Percentiles rank a stretch among this genome's conserved stretches.
phyloP scores from a whole-genome alignment of 2,888 invertebrate species.

The Andrena fulva region DNA sequence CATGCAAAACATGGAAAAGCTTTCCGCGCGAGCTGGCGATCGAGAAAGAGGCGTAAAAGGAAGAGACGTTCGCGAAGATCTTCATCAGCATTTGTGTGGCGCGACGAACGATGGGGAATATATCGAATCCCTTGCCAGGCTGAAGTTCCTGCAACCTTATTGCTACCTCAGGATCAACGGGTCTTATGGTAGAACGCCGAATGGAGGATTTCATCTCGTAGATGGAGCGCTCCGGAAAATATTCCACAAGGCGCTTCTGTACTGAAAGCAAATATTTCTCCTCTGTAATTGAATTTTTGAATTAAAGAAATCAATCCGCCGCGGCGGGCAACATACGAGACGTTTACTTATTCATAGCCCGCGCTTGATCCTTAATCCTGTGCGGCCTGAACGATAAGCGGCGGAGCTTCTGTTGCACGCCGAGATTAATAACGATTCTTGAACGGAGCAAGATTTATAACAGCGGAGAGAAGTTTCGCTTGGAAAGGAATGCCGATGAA shows the following conservation, averaged over 20 bases:
- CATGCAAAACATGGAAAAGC: conserved; percentile 6
- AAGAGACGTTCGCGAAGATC: not conserved
- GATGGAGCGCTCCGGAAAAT: conserved; percentile 3
- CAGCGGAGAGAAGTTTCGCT: not conserved
- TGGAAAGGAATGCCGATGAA: not conserved
- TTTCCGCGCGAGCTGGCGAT: not conserved
- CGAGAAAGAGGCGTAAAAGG: not conserved
- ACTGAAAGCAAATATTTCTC: not conserved
- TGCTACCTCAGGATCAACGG: conserved; percentile 15
- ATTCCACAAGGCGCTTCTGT: not conserved
- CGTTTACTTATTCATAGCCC: not conserved
- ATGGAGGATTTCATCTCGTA: not conserved
- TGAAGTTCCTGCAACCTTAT: not conserved
- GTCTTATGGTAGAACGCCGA: not conserved
- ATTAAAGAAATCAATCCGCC: not conserved
- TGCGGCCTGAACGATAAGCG: too few species aligned
- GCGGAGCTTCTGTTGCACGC: too few species aligned
- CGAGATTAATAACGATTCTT: too few species aligned
- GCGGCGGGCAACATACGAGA: not conserved
- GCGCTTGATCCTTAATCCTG: not conserved
- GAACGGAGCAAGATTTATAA: not conserved
- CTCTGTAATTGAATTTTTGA: not conserved
- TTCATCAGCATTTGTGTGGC: conserved; percentile 8
- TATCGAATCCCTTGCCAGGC: not conserved
- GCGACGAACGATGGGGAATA: not conserved